Evolutionary conservation across 1,140 invertebrate species (phyloP), one percentile per base, ranked within the genome.

Genomic region (Procambarus clarkii): DNA sequence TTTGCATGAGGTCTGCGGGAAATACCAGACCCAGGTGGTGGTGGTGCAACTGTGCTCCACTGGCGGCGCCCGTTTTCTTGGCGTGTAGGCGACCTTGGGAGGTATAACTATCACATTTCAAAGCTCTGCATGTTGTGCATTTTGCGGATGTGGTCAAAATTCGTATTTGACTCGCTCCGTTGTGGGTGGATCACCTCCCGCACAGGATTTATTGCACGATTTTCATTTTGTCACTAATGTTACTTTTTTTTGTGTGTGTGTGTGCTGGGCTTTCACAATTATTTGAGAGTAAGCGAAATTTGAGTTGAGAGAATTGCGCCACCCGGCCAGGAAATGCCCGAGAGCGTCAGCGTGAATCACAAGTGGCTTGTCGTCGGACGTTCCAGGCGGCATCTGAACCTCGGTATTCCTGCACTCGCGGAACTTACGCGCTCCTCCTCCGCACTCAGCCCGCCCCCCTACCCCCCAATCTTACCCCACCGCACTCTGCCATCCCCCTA

Each of bases 311-410:
- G 54, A 81, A 54, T 81, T 81, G 79, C 79, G 54, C 48, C 79
- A 81, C 18, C 44, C 48, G 15, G 79, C 34, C 79, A 81, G 79
- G 79, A 81, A 81, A 81, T 81, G 54, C 79, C 77, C 79, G 48
- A 24, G 18, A 8, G 79, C 54, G 24, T 48, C 79, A 81, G 48
- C 79, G 34, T 81, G 79, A 81, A 54, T 81, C 79, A 81, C 24
- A 81, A 48, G 79, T 48, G 46, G 45, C 1, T 46, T 58, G 21
- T 54, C 79, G 24, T 24, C 79, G 79, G 79, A 81, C 79, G 48
- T 81, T 81, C 79, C 79, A 54, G 46, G 24, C 48, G 11, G n/a
- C 48, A 50, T 48, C 79, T 81, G 15, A 74, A 24, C 69, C 24
- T 74, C 11, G n/a, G n/a, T 64, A 74, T 24, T 74, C n/a, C 69